Evolutionary conservation across 2,797 vertebrate genomes (phyloP).

Genomic region (Scarus forsteni): DNA sequence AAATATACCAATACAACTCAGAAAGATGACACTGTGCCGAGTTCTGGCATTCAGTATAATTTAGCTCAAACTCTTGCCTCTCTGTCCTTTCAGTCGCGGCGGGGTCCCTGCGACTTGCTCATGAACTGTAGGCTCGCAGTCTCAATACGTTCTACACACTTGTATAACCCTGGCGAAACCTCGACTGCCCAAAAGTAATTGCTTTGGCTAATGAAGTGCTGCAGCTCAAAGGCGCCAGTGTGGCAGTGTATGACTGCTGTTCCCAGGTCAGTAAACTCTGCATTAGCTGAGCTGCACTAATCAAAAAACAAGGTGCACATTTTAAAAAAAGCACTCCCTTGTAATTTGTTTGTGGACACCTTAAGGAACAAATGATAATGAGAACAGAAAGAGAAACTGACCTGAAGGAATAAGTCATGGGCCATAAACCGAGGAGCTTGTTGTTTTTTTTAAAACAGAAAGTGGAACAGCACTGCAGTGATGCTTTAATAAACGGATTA

Average conservation of each 20-base stretch:
- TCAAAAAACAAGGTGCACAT: constrained; percentile 56
- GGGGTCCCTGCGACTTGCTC: constrained; percentile 48
- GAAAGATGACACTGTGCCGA: too few species aligned
- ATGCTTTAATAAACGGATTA: background rate
- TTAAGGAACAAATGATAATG: constrained; percentile 54
- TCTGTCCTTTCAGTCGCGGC: constrained; percentile 20
- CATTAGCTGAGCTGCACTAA: constrained; percentile 51
- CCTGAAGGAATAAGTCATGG: constrained; percentile 27
- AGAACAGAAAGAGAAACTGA: constrained; percentile 32
- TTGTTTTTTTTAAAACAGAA: background rate
- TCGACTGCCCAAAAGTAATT: constrained; percentile 77
- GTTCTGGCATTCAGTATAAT: too few species aligned
- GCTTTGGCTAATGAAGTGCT: constrained; percentile 77
- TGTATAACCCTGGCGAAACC: constrained; percentile 65
- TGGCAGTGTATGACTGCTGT: constrained; percentile 55
- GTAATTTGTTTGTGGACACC: constrained; percentile 55
- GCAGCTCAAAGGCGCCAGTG: constrained; percentile 61
- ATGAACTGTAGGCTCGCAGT: constrained; percentile 42
- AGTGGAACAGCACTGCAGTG: background rate
- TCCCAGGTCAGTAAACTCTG: constrained; percentile 71
- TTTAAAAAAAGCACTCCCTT: constrained; percentile 31
- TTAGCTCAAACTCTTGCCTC: constrained; percentile 31
- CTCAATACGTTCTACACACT: constrained; percentile 61
- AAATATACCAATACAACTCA: too few species aligned
- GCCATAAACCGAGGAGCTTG: constrained; percentile 17